These are phyloP conservation scores for Rousettus madagascariensis DNA, from an alignment of 2,797 vertebrate species.

Conservation along the genomic window DNA sequence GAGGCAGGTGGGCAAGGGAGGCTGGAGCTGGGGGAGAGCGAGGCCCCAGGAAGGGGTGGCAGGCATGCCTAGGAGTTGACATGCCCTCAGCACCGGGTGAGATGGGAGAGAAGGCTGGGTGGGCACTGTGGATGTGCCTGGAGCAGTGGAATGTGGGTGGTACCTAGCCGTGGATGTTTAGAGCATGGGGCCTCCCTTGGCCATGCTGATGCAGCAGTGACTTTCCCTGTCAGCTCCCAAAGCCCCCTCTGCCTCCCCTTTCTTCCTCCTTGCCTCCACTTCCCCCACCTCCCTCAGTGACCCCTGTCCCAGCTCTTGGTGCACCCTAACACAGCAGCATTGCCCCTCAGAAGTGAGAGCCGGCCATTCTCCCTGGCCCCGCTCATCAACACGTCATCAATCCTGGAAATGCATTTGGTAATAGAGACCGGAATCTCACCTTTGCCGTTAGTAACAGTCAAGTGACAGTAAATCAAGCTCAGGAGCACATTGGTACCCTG, in stretches of 20 bases:
- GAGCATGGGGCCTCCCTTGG: background rate
- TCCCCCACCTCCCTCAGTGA: background rate
- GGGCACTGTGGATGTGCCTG: background rate
- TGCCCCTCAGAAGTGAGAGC: background rate
- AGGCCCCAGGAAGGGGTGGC: background rate
- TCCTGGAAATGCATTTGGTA: background rate
- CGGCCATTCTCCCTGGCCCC: fast-evolving
- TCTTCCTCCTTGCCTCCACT: no score
- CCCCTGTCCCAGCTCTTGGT: background rate
- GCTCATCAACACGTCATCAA: background rate
- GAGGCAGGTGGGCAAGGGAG: background rate
- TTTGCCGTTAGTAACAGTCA: background rate
- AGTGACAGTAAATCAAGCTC: background rate
- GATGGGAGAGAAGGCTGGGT: background rate
- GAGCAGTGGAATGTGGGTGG: fast-evolving
- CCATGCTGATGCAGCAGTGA: background rate
- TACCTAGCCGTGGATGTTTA: fast-evolving
- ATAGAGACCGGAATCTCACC: background rate
- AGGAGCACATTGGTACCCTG: fast-evolving
- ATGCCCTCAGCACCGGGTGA: background rate
- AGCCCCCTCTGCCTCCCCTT: background rate
- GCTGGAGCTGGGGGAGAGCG: fast-evolving
- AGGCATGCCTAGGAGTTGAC: background rate
- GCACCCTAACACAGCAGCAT: background rate
- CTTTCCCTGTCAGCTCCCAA: background rate